phyloP scores from a whole-genome alignment of 2,113 vertebrate genomes.

The Xenotilapia caudafasciata region DNA sequence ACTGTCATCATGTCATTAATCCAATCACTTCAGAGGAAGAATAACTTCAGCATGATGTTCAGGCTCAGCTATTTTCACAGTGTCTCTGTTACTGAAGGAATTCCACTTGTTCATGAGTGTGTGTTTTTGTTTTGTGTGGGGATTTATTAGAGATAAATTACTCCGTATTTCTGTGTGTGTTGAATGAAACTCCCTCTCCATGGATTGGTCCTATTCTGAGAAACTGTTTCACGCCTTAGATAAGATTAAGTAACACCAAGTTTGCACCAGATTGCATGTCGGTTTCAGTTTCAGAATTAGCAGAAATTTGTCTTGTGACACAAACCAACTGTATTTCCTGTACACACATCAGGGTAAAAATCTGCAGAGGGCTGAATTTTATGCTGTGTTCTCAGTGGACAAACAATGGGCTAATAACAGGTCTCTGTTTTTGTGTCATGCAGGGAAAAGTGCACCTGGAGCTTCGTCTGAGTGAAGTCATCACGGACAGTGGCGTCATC shows the following conservation, averaged over 20 bases:
- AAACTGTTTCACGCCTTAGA: neutral
- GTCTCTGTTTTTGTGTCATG: constrained; percentile 25
- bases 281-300: neutral
- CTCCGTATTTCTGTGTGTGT: neutral
- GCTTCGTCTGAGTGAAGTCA: constrained; percentile 93
- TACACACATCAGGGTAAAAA: neutral
- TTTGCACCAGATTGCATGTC: neutral
- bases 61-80: neutral
- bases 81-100: neutral
- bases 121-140: neutral
- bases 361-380: neutral
- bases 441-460: constrained; percentile 97
- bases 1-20: constrained; percentile 61
- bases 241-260: neutral
- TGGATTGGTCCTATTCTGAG: neutral
- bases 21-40: constrained; percentile 43
- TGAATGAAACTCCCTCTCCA: neutral
- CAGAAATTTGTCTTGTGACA: neutral
- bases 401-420: neutral
- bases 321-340: neutral
- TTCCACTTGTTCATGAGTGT: neutral
- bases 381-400: neutral
- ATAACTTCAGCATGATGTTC: constrained; percentile 23
- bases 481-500: constrained; percentile 88
- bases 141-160: neutral